Percentiles rank a stretch among this genome's conserved stretches.
These are phyloP conservation scores for Leistus spinibarbis DNA, from an alignment of 2,888 invertebrate species.

Conservation along the genomic window DNA sequence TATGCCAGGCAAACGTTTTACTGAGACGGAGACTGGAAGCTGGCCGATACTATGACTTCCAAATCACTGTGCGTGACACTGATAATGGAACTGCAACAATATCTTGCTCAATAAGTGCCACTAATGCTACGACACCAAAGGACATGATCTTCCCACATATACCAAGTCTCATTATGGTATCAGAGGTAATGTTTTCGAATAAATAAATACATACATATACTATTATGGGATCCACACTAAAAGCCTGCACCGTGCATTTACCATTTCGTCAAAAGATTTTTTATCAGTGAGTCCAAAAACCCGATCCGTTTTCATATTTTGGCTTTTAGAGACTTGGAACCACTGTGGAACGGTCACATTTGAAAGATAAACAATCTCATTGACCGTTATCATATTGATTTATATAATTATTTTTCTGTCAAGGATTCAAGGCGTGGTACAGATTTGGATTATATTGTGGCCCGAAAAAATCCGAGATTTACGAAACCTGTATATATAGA, in stretches of 20 bases:
- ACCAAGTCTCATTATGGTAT: slow-evolving; percentile 74
- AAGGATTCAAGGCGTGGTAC: slow-evolving; percentile 80
- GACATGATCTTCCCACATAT: slow-evolving; percentile 84
- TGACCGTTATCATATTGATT: neutral
- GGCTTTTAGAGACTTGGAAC: no score
- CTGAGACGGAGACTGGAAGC: slow-evolving; percentile 76
- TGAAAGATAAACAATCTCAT: neutral
- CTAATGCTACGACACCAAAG: slow-evolving; percentile 83
- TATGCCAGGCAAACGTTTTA: slow-evolving; percentile 88
- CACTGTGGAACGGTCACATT: no score
- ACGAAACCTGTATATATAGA: slow-evolving; percentile 82
- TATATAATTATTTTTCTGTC: slow-evolving; percentile 46
- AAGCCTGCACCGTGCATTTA: no score
- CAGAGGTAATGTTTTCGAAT: slow-evolving; percentile 65
- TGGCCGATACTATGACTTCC: slow-evolving; percentile 84
- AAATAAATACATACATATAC: neutral
- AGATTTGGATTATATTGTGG: slow-evolving; percentile 81
- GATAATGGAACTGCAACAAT: slow-evolving; percentile 63
- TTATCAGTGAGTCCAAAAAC: no score
- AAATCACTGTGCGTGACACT: slow-evolving; percentile 69
- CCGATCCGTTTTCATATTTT: no score
- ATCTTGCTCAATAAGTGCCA: slow-evolving; percentile 72
- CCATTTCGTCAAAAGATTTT: no score
- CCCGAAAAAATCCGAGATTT: slow-evolving; percentile 77
- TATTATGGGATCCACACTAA: no score